Percentiles rank a stretch among this genome's conserved stretches.
phyloP scores from a whole-genome alignment of 37 sponge, comb jelly and placozoan genomes.

The Cladorhizidae sp. region DNA sequence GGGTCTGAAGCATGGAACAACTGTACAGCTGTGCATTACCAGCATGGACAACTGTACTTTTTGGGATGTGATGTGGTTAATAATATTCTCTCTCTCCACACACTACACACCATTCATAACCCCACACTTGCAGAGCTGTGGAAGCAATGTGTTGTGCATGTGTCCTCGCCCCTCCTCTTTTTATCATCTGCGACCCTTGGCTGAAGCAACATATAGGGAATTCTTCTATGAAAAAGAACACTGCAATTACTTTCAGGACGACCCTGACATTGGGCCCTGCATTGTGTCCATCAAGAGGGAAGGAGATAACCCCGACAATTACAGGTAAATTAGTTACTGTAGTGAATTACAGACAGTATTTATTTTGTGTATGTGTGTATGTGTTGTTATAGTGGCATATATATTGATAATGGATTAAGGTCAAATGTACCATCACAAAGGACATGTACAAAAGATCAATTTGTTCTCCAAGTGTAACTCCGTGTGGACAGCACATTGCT shows the following conservation, averaged over 20 bases:
- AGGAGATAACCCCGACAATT: conserved; percentile 45
- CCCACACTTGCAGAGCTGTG: conserved; percentile 30
- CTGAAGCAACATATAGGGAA: conserved; percentile 61
- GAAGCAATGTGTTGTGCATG: conserved; percentile 36
- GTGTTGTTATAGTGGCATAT: too few species aligned
- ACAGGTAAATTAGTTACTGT: conserved; percentile 38
- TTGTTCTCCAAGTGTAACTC: too few species aligned
- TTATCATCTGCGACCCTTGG: conserved; percentile 46
- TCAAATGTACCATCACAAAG: too few species aligned
- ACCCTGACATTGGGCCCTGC: conserved; percentile 85
- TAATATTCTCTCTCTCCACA: background rate
- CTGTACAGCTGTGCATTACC: background rate
- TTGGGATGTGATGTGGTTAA: background rate
- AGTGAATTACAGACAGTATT: background rate
- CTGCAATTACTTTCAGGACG: conserved; percentile 87
- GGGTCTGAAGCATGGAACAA: background rate
- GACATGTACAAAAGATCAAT: background rate
- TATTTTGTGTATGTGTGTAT: too few species aligned
- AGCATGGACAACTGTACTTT: background rate
- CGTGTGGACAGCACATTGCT: too few species aligned
- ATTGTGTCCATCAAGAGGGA: conserved; percentile 86
- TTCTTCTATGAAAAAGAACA: conserved; percentile 78
- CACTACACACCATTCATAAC: background rate
- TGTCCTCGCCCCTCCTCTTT: conserved; percentile 22
- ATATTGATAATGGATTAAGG: too few species aligned